These are phyloP conservation scores for Corythucha ciliata DNA, from an alignment of 2,888 invertebrate species.

Conservation along the genomic window DNA sequence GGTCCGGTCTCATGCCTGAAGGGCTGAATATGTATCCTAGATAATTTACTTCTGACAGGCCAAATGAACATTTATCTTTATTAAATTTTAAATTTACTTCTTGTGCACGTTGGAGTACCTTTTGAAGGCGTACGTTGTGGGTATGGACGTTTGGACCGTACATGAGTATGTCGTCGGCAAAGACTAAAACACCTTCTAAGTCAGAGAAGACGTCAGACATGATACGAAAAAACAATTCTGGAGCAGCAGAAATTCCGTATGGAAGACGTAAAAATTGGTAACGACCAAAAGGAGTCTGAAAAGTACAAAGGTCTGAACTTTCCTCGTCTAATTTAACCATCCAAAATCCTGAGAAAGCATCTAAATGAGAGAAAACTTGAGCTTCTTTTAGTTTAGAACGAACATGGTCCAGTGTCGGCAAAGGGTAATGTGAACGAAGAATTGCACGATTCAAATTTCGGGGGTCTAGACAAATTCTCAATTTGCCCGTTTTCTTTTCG, in stretches of 20 bases:
- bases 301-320: constrained; percentile 4
- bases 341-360: constrained; percentile 12
- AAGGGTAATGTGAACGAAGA: not conserved
- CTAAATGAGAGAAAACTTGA: not conserved
- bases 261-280: constrained; percentile 12
- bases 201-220: constrained; percentile 2
- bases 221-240: constrained; percentile 5
- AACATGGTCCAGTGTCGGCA: constrained; percentile 12
- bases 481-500: not conserved
- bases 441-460: constrained; percentile 11
- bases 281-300: constrained; percentile 10
- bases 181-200: constrained; percentile 8
- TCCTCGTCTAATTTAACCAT: not conserved
- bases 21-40: not conserved
- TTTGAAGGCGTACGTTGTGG: not conserved
- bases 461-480: constrained; percentile 11
- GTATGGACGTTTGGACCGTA: not conserved
- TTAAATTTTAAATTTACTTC: constrained; percentile 9
- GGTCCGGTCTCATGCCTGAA: not conserved
- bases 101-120: constrained; percentile 7
- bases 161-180: constrained; percentile 11
- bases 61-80: constrained; percentile 9
- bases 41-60: not conserved
- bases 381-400: constrained; percentile 6
- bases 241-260: constrained; percentile 5